Evolutionary conservation across 1,140 invertebrate genomes (phyloP).

Genomic region (Panulirus ornatus): DNA sequence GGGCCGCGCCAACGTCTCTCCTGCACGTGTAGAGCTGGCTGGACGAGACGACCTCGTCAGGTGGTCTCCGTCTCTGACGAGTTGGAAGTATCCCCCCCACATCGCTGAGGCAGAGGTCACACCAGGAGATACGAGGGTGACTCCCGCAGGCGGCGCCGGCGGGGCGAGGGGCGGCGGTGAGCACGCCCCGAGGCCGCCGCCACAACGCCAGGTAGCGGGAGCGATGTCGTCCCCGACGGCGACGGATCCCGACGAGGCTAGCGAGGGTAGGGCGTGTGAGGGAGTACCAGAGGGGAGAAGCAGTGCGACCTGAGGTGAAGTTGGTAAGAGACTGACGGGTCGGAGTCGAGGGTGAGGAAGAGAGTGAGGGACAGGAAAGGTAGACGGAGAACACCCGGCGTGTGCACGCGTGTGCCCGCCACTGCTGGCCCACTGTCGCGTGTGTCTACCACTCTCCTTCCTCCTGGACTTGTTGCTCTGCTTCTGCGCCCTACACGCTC

Average conservation of each 20-base stretch:
- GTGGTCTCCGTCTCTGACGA: too few species aligned
- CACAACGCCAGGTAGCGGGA: neutral
- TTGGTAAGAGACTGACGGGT: neutral
- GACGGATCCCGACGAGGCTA: neutral
- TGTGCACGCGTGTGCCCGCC: constrained; percentile 24
- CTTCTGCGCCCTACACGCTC: constrained; percentile 36
- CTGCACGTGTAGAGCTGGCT: too few species aligned
- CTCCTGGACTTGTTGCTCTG: constrained; percentile 13
- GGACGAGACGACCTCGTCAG: too few species aligned
- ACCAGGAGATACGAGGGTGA: neutral
- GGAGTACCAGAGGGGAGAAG: neutral
- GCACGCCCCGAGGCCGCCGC: neutral
- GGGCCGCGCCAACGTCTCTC: too few species aligned
- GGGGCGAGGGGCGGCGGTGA: neutral
- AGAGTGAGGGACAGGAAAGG: constrained; percentile 7
- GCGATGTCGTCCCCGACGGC: neutral
- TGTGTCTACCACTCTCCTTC: constrained; percentile 32
- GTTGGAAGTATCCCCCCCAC: neutral
- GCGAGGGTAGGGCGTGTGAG: neutral
- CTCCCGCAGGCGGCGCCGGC: neutral
- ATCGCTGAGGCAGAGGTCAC: neutral
- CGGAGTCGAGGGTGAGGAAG: constrained; percentile 4
- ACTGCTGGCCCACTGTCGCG: constrained; percentile 51
- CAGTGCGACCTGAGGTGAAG: too few species aligned
- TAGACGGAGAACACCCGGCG: constrained; percentile 40